These are phyloP conservation scores for Hyperoodon ampullatus DNA, from an alignment of 2,113 vertebrate species.

Conservation along the genomic window DNA sequence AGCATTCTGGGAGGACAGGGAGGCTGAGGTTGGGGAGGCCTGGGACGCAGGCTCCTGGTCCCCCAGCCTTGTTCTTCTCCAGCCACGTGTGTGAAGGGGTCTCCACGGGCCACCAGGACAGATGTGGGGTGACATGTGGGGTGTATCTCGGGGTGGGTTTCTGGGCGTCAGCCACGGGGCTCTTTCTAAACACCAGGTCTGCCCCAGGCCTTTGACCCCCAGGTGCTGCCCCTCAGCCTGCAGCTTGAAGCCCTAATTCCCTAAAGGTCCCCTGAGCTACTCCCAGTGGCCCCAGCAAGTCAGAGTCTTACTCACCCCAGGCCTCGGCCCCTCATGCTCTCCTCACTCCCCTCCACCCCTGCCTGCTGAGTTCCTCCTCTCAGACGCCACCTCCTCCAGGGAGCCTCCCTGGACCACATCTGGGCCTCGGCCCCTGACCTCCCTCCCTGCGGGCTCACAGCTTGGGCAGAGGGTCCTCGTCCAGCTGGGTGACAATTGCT, in stretches of 20 bases:
- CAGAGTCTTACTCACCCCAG: not conserved
- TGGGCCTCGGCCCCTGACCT: no score
- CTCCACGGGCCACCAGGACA: not conserved
- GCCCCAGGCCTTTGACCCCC: fast-evolving
- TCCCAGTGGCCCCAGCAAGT: not conserved
- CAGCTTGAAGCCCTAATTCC: not conserved
- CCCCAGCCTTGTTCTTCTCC: not conserved
- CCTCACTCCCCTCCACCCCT: not conserved
- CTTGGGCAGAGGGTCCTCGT: not conserved
- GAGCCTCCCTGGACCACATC: not conserved
- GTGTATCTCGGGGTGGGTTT: not conserved
- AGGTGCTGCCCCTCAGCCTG: not conserved
- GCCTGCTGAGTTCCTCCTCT: not conserved
- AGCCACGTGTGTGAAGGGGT: not conserved
- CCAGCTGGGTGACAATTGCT: not conserved
- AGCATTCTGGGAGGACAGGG: not conserved
- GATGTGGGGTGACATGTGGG: fast-evolving
- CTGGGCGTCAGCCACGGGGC: not conserved
- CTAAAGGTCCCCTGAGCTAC: not conserved
- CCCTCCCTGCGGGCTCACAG: not conserved
- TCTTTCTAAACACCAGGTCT: not conserved
- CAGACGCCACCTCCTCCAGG: not conserved
- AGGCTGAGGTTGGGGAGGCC: not conserved
- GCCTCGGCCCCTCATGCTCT: not conserved
- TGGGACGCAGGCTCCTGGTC: not conserved